A percentile compares a stretch with the other conserved stretches of the same genome.
Evolutionary conservation across 2,888 invertebrate genomes (phyloP).

Genomic region (Dryocosmus kuriphilus): DNA sequence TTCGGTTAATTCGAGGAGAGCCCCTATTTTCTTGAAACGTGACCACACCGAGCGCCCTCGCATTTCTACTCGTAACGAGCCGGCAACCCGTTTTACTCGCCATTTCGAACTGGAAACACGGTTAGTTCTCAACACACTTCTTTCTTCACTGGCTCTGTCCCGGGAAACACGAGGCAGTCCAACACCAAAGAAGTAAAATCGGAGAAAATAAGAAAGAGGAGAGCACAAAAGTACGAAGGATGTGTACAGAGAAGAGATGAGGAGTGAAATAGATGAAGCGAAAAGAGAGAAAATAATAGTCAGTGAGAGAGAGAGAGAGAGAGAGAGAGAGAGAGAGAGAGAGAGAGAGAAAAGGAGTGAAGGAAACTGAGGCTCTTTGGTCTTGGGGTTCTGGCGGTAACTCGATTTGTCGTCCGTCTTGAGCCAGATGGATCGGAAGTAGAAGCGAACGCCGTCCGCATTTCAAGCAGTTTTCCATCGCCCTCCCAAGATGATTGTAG

Average conservation of each 20-base stretch:
- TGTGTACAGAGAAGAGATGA: slow-evolving; percentile 30
- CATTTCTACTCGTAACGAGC: slow-evolving; percentile 64
- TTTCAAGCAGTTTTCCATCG: slow-evolving; percentile 63
- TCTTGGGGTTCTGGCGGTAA: slow-evolving; percentile 70
- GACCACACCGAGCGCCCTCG: slow-evolving; percentile 56
- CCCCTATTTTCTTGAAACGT: slow-evolving; percentile 63
- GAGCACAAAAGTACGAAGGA: slow-evolving; percentile 49
- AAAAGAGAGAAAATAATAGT: slow-evolving; percentile 53
- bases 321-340: slow-evolving; percentile 43
- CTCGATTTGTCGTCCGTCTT: slow-evolving; percentile 74
- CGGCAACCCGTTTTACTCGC: slow-evolving; percentile 71
- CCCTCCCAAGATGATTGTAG: slow-evolving; percentile 24
- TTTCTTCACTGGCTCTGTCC: slow-evolving; percentile 41
- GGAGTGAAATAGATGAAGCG: slow-evolving; percentile 49
- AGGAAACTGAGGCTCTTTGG: slow-evolving; percentile 67
- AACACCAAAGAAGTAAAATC: slow-evolving; percentile 35
- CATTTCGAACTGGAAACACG: slow-evolving; percentile 68
- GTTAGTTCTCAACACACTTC: slow-evolving; percentile 60
- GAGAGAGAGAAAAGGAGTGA: slow-evolving; percentile 15
- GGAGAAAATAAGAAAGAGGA: slow-evolving; percentile 35
- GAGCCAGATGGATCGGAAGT: slow-evolving; percentile 74
- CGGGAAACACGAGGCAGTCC: slow-evolving; percentile 42
- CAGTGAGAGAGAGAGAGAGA: slow-evolving; percentile 44
- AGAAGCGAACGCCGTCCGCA: slow-evolving; percentile 71
- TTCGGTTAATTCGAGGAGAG: slow-evolving; percentile 62